Conservation (phyloP, 2,113 vertebrate species). For the Passer montanus region DNA sequence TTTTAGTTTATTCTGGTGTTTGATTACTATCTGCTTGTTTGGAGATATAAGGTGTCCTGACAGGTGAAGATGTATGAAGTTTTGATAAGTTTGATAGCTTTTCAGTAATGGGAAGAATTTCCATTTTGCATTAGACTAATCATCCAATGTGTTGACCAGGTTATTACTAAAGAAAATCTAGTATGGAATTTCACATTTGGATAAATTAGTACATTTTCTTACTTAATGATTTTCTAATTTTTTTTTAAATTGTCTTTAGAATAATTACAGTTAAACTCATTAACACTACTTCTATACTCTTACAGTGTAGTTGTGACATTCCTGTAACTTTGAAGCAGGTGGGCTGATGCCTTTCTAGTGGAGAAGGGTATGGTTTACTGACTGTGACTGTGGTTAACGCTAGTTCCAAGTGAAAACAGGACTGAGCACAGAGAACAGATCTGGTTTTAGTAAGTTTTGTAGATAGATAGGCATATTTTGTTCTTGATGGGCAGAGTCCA, state of each 20-base stretch:
- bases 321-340: not conserved
- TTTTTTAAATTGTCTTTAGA: not conserved
- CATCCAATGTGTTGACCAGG: not conserved
- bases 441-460: not conserved
- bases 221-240: not conserved
- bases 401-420: not conserved
- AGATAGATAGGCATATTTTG: not conserved
- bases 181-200: not conserved
- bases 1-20: not conserved
- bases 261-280: not conserved
- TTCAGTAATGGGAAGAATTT: not conserved
- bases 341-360: not conserved
- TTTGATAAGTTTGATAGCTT: not conserved
- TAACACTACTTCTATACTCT: not conserved
- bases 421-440: not conserved
- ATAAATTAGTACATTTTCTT: not conserved
- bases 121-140: not conserved
- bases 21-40: not conserved
- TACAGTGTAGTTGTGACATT: not conserved
- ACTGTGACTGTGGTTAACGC: not conserved
- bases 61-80: not conserved
- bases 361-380: not conserved
- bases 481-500: not conserved
- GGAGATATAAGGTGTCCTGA: not conserved
- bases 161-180: not conserved